phyloP scores from a whole-genome alignment of 1,140 invertebrate genomes.

The Pseudoatta argentina region DNA sequence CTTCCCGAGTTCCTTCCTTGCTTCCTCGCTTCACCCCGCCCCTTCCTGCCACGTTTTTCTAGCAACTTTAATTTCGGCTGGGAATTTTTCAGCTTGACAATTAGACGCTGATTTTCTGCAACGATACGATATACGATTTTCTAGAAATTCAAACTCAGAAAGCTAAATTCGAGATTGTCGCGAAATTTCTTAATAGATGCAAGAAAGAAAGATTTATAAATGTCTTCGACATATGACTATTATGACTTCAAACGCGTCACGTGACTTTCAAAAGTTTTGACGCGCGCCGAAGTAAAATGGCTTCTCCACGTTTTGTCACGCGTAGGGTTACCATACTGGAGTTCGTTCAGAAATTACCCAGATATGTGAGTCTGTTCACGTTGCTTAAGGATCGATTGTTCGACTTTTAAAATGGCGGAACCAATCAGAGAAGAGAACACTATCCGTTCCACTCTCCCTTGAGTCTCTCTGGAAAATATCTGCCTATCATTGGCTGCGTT shows the following conservation, averaged over 20 bases:
- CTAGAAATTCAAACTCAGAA: background rate
- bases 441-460: too few species aligned
- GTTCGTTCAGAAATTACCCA: too few species aligned
- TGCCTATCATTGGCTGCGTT: too few species aligned
- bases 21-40: background rate
- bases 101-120: too few species aligned
- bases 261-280: slow-evolving; percentile 25
- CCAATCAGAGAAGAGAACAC: too few species aligned
- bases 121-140: background rate
- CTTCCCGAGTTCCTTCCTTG: background rate
- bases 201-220: background rate
- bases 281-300: background rate
- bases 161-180: background rate
- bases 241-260: slow-evolving; percentile 11
- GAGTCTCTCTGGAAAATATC: too few species aligned
- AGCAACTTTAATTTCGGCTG: background rate
- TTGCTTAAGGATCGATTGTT: too few species aligned
- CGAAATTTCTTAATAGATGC: background rate
- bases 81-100: background rate
- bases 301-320: too few species aligned
- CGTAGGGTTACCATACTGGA: too few species aligned
- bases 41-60: background rate
- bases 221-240: background rate
- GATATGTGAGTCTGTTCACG: too few species aligned
- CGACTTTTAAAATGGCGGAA: too few species aligned